Base-by-base conservation (phyloP, 2,113 vertebrate genomes). In the Nothoprocta pentlandii region DNA sequence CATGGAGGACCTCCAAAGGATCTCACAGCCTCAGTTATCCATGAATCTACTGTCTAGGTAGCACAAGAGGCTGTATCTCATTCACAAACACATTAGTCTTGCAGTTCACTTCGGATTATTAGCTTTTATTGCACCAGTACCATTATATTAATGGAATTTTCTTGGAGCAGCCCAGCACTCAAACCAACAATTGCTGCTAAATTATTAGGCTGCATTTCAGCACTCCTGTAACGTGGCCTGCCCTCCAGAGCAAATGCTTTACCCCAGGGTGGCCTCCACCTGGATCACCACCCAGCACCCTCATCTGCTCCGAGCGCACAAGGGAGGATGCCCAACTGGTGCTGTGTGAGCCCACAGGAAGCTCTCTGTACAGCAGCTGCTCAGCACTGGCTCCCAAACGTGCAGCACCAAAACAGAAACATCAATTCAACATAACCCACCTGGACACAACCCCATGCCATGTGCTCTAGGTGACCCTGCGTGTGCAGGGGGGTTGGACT, bases 131-230 rank as follows among this genome's bases (percentile, higher is more conserved):
- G 32, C 34, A 4, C 54, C 90, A 79, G 46, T 42, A 16, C 61
- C 93, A 83, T 84, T 75, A 85, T 51, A 88, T 85, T 82, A 93
- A 59, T 56, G 64, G 86, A 77, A 88, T 88, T 91, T 94, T 94
- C 59, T 94, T 49, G 80, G 91, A 87, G 59, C 81, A 89, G 59
- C 73, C 44, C 84, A 93, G 75, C 63, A 80, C 89, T 94, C 78
- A 87, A 79, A 12, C 59, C 44, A 89, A 76, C 49, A 62, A 87
- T 76, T 1, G 1, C 21, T 89, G 87, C 49, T 96, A 89, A 91
- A 92, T 92, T 1, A 94, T 95, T 93, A 94, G 95, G 81, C 30
- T 59, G 44, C 53, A 47, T 66, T 89, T 79, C 67, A 92, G 59
- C 41, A 39, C 69, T 86, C 81, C 56, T 63, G 83, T 81, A 19